Evolutionary conservation across 2,888 invertebrate genomes (phyloP), one percentile per base, ranked within the genome.

Genomic region (Nudaria mundana): DNA sequence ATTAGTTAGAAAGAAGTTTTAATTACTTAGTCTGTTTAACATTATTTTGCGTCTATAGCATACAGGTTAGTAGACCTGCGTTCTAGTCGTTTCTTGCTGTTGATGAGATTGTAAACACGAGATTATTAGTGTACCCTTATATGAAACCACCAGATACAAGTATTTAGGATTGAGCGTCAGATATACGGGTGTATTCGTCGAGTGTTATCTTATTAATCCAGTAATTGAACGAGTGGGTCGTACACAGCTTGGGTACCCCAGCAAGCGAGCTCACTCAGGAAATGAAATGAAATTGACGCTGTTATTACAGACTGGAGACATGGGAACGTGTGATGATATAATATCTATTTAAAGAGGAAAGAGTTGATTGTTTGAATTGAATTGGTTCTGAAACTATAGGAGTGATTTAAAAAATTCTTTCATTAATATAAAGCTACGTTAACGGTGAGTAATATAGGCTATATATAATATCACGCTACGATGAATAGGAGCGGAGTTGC

Each of bases 261-360:
- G 54, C 37, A 37, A 28, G 18, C 37, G 29, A 7, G 36, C n/a
- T 59, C 62, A 68, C 74, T 73, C 85, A 85, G 87, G 87, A 87
- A 82, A 82, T 85, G 81, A 73, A 66, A 72, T 76, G 76, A 81
- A 85, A 85, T 87, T 86, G 86, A 81, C 62, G 74, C 79, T 67
- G 66, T 74, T 79, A 79, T 71, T 71, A 66, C 54, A 52, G 46
- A 41, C 59, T 49, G 56, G 60, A 60, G 61, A 59, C 65, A 68
- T 56, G 71, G 70, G 66, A 66, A 58, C 66, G 63, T 62, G 63
- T 52, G 56, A 58, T 52, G 54, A 30, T 26, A 41, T n/a, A n/a
- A n/a, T n/a, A n/a, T n/a, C n/a, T n/a, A n/a, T n/a, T n/a, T n/a
- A n/a, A n/a, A n/a, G n/a, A n/a, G n/a, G n/a, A n/a, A n/a, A n/a